Percentiles rank a stretch among this genome's conserved stretches.
phyloP scores from a whole-genome alignment of 2,113 vertebrate genomes.

The Lophochroa leadbeateri region DNA sequence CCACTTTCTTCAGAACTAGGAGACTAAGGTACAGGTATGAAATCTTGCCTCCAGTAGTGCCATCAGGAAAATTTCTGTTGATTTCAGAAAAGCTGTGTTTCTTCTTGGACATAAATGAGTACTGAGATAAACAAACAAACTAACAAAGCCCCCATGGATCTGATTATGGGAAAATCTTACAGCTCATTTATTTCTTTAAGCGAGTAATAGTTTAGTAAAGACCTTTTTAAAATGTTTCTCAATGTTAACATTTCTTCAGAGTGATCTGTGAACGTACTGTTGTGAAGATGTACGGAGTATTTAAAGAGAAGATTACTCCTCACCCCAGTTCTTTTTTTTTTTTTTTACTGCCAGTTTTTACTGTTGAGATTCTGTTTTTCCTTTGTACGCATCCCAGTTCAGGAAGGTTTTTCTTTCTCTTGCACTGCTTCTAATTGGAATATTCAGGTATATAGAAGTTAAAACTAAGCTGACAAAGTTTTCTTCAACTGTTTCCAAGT shows the following conservation, averaged over 20 bases:
- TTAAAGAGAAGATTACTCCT: neutral
- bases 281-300: neutral
- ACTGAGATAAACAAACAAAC: neutral
- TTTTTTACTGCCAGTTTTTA: neutral
- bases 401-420: neutral
- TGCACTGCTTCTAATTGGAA: neutral
- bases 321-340: neutral
- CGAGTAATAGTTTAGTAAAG: neutral
- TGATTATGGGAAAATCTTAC: neutral
- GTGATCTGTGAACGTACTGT: neutral
- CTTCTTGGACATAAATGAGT: neutral
- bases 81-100: neutral
- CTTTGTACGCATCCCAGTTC: neutral
- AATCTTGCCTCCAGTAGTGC: neutral
- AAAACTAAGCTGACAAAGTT: neutral
- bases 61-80: neutral
- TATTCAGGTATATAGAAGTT: neutral
- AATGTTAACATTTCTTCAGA: neutral
- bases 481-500: conserved; percentile 80
- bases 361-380: neutral
- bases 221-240: neutral
- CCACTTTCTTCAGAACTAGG: neutral
- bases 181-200: neutral
- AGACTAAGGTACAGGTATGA: neutral
- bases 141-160: neutral